A percentile compares a stretch with the other conserved stretches of the same genome.
These are phyloP conservation scores for Panzeria rudis DNA, from an alignment of 2,888 invertebrate species.

Conservation along the genomic window DNA sequence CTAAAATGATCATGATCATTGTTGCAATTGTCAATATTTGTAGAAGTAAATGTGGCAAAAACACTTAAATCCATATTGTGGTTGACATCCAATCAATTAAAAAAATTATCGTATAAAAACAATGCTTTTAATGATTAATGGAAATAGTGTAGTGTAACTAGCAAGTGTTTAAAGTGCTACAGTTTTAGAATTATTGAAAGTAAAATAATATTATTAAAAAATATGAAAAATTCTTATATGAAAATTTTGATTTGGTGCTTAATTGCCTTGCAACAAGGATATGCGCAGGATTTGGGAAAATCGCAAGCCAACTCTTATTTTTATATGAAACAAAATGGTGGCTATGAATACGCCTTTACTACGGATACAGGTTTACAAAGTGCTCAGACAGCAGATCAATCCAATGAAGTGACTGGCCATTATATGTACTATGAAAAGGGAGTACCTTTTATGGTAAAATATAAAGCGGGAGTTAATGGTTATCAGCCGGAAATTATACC, in stretches of 20 bases:
- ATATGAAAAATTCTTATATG: slow-evolving; percentile 44
- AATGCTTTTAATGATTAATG: not conserved
- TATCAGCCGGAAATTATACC: slow-evolving; percentile 71
- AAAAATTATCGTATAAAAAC: slow-evolving; percentile 66
- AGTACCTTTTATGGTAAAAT: slow-evolving; percentile 72
- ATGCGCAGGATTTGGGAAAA: slow-evolving; percentile 51
- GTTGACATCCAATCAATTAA: slow-evolving; percentile 46
- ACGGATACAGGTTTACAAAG: slow-evolving; percentile 81
- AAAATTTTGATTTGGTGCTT: slow-evolving; percentile 39
- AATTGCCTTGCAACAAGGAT: slow-evolving; percentile 27
- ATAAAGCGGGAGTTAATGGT: slow-evolving; percentile 71
- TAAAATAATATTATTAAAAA: not conserved
- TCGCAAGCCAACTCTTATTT: slow-evolving; percentile 64
- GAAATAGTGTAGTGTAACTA: slow-evolving; percentile 54
- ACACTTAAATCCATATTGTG: slow-evolving; percentile 62
- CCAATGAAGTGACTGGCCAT: slow-evolving; percentile 74
- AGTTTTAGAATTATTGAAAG: slow-evolving; percentile 5
- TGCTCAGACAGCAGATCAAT: slow-evolving; percentile 78
- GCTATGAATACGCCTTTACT: slow-evolving; percentile 81
- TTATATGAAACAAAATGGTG: slow-evolving; percentile 78
- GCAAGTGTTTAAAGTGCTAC: slow-evolving; percentile 41
- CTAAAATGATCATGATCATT: slow-evolving; percentile 51
- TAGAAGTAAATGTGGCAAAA: slow-evolving; percentile 51
- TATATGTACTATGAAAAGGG: slow-evolving; percentile 74
- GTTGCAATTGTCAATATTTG: slow-evolving; percentile 21